Base-by-base conservation (phyloP, 23 tunicate genomes). In the Diplosoma virens region DNA sequence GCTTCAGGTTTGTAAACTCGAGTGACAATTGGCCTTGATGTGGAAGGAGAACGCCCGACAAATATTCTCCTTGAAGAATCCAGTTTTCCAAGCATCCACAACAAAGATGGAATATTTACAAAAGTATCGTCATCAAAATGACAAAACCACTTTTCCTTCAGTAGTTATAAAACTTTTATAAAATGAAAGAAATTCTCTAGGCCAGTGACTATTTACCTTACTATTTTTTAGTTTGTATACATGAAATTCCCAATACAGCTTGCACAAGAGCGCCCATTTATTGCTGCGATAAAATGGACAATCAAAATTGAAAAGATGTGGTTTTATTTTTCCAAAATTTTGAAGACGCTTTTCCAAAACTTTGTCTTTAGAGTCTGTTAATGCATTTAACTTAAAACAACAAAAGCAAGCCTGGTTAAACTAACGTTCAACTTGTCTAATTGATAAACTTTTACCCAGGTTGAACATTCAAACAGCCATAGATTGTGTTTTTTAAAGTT, bases 91-190 rank as follows among this genome's bases (percentile, higher is more conserved):
- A 87, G 50, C 50, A 87, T 7, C 0, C 30, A 28, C 18, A 73
- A 47, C 30, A 87, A 71, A 33, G 58, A 41, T 20, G 22, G 35
- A 5, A 87, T 68, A 37, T 87, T 87, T 21, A 87, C 93, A 54
- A 61, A 87, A 5, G 77, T 52, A 76, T 87, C 86, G 76, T 87
- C 93, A 30, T 87, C 93, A 58, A 87, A 87, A 67, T 87, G 93
- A 52, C 93, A 87, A 36, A 87, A 87, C 93, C 93, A 87, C 1
- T 50, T 32, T 77, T 80, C 45, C 79, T 81, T 25, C n/a, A 22
- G 21, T 26, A 14, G 28, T 26, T n/a, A n/a, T n/a, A n/a, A n/a
- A n/a, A n/a, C n/a, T n/a, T n/a, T n/a, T n/a, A n/a, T n/a, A n/a
- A n/a, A n/a, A n/a, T n/a, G n/a, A n/a, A n/a, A n/a, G n/a, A n/a